Conservation (phyloP, 1,140 invertebrate genomes). For the Pinna nobilis region DNA sequence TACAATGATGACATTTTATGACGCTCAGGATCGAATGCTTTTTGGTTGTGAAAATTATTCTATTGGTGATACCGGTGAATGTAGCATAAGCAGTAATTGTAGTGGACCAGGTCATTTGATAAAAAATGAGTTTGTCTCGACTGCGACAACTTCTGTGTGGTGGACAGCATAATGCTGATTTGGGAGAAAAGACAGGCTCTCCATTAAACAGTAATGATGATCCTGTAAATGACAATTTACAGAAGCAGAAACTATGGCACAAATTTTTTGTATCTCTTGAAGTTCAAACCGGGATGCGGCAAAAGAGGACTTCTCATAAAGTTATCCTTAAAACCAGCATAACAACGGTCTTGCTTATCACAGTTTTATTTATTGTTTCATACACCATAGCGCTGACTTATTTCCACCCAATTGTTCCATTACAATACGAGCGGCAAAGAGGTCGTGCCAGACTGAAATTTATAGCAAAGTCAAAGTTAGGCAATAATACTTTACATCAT, state of each 20-base stretch:
- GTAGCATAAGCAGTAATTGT: neutral
- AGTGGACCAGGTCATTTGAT: neutral
- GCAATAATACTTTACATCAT: neutral
- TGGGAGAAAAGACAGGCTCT: neutral
- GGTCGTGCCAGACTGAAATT: constrained; percentile 23
- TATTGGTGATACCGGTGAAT: neutral
- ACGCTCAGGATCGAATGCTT: neutral
- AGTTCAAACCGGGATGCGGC: constrained; percentile 39
- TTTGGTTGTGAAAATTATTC: neutral
- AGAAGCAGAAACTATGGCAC: neutral
- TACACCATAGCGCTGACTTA: constrained; percentile 54
- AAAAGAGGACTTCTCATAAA: constrained; percentile 36
- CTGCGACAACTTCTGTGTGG: neutral
- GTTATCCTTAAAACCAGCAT: constrained; percentile 55
- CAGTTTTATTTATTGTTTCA: constrained; percentile 46
- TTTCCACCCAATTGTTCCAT: constrained; percentile 41
- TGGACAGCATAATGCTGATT: constrained; percentile 1
- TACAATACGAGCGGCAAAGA: constrained; percentile 22
- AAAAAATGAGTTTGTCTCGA: constrained; percentile 13
- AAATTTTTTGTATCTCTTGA: constrained; percentile 32
- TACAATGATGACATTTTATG: no score
- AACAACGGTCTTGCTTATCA: constrained; percentile 48
- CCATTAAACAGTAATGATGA: no score
- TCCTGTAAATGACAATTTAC: no score
- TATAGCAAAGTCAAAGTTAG: constrained; percentile 24